Percentiles rank a stretch among this genome's conserved stretches.
phyloP scores from a whole-genome alignment of 2,888 invertebrate species.

The Hypomecis atomaria region DNA sequence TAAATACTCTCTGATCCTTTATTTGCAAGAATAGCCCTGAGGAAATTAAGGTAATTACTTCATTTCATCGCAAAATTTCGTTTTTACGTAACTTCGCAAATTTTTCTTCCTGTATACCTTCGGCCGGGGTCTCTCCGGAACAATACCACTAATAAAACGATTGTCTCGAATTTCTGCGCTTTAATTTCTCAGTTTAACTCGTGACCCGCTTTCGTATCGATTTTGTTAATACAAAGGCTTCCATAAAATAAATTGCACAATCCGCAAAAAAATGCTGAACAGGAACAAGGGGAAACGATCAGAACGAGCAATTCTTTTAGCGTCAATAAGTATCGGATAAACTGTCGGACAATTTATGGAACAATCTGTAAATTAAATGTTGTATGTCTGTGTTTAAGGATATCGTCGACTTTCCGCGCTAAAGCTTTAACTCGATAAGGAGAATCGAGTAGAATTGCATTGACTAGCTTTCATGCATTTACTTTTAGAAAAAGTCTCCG shows the following conservation, averaged over 20 bases:
- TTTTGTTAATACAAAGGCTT: slow-evolving; percentile 29
- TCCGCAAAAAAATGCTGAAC: slow-evolving; percentile 25
- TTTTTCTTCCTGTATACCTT: slow-evolving; percentile 15
- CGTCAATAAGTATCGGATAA: slow-evolving; percentile 34
- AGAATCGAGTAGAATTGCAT: no score
- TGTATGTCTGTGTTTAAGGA: background rate
- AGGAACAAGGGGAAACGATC: slow-evolving; percentile 25
- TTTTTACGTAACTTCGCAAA: slow-evolving; percentile 13
- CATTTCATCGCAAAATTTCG: slow-evolving; percentile 20
- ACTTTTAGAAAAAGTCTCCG: no score
- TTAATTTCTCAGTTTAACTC: slow-evolving; percentile 21
- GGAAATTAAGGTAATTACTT: slow-evolving; percentile 25
- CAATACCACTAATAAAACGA: slow-evolving; percentile 17
- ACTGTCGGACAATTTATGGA: slow-evolving; percentile 24
- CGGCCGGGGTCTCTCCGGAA: slow-evolving; percentile 5
- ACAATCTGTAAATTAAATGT: slow-evolving; percentile 27
- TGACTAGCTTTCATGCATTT: no score
- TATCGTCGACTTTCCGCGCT: no score
- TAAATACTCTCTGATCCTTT: slow-evolving; percentile 22
- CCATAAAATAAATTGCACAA: slow-evolving; percentile 32
- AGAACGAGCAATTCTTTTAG: slow-evolving; percentile 32
- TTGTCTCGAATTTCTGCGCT: slow-evolving; percentile 8
- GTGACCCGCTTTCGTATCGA: slow-evolving; percentile 22
- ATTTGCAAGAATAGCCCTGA: slow-evolving; percentile 18
- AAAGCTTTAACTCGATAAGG: no score